Conservation (phyloP, 2,888 invertebrate species). For the Lysandra coridon region DNA sequence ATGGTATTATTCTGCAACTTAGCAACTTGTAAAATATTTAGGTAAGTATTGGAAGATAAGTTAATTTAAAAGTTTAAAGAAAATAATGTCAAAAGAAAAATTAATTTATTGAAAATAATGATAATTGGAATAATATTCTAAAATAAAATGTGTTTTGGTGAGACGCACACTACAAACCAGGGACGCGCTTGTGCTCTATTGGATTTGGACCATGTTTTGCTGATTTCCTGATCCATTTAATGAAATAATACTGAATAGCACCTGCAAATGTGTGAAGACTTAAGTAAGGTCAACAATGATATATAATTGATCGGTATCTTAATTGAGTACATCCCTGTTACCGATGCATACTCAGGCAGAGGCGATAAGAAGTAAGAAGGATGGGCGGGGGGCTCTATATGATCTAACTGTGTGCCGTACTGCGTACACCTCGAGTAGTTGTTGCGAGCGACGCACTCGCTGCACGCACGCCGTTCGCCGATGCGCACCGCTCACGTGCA, state of each 20-base stretch:
- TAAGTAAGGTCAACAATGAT: not conserved
- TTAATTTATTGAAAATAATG: too few relatives aligned
- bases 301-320: not conserved
- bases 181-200: not conserved
- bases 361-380: conserved; percentile 49
- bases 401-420: conserved; percentile 71
- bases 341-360: not conserved
- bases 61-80: too few relatives aligned
- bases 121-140: too few relatives aligned
- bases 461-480: conserved; percentile 51
- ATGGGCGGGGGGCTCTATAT: conserved; percentile 66
- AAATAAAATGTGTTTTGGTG: too few relatives aligned
- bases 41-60: too few relatives aligned
- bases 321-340: not conserved
- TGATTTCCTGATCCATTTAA: not conserved
- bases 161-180: too few relatives aligned
- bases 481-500: conserved; percentile 34
- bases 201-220: not conserved
- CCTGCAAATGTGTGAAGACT: not conserved
- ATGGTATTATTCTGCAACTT: too few relatives aligned
- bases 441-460: conserved; percentile 57
- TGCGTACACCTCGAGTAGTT: conserved; percentile 40
- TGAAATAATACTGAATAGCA: not conserved
- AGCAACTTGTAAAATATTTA: too few relatives aligned
- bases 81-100: too few relatives aligned